Percentiles rank a stretch among this genome's conserved stretches.
These are phyloP conservation scores for Rhabdomys pumilio DNA, from an alignment of 2,797 vertebrate species.

Conservation along the genomic window DNA sequence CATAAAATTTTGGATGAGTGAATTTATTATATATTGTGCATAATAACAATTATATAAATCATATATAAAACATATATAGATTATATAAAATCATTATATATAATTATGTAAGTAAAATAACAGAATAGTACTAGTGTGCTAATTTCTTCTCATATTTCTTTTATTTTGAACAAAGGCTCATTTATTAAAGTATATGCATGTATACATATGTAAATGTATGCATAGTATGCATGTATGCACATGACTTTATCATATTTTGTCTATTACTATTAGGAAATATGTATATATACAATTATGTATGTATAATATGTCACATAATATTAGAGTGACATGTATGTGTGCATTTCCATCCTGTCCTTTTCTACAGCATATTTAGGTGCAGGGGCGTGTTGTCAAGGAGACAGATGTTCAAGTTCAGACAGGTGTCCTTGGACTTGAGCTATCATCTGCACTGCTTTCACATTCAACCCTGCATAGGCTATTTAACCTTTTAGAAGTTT, in stretches of 20 bases:
- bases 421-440: neutral
- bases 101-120: slow-evolving; percentile 31
- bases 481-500: slow-evolving; percentile 7
- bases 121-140: slow-evolving; percentile 43
- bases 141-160: slow-evolving; percentile 14
- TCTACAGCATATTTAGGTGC: neutral
- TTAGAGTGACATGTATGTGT: neutral
- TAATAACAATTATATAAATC: neutral
- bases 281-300: neutral
- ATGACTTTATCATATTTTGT: neutral
- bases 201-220: neutral
- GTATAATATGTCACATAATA: neutral
- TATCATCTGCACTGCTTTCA: neutral
- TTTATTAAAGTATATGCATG: neutral
- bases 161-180: slow-evolving; percentile 63
- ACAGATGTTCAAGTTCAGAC: neutral
- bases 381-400: neutral
- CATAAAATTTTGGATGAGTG: slow-evolving; percentile 9
- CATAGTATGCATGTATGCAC: neutral
- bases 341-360: neutral
- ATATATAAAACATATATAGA: neutral
- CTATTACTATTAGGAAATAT: neutral
- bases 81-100: neutral
- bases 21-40: slow-evolving; percentile 3
- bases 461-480: neutral